Base-by-base conservation (phyloP, 1,140 invertebrate species). In the Stegodyphus mimosarum region DNA sequence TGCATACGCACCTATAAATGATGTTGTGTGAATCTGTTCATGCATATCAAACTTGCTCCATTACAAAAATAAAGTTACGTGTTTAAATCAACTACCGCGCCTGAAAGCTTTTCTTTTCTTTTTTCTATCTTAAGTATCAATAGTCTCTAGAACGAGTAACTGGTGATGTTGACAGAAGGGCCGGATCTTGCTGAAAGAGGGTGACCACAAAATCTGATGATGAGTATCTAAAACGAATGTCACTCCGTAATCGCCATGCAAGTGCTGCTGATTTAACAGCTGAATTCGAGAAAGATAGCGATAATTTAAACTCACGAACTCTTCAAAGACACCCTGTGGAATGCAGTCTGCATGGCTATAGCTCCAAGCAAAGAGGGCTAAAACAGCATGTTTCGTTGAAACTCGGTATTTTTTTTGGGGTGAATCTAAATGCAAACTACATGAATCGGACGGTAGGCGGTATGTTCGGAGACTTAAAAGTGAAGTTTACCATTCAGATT, bases 391-490 rank as follows among this genome's bases (percentile, higher is more conserved):
- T 69, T 17, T 69, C 2, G 5, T 48, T 74, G 49, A 17, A 33
- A 53, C 18, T 53, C 10, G 2, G 2, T 74, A 15, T 6, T 17
- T 9, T 72, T 72, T 72, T 72, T n/a, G 2, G 18, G 72, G 53
- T 74, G 49, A 74, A 74, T 74, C 72, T 6, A 74, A 74, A 53
- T 53, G 15, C n/a, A 74, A n/a, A 53, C 18, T 74, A 55, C 50
- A 55, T 53, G 72, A 6, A 52, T 53, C 51, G 2, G 72, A 74
- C 15, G 18, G 5, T 53, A 53, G 53, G 72, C 49, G 6, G n/a
- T 2, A 74, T 74, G 18, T 53, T 74, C 6, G 51, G 72, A 15
- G 49, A 53, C 72, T 10, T 33, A 74, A 9, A 74, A 53, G 49
- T 51, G 15, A 53, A 72, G 70, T 33, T 50, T 72, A 72, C 49